Conservation (phyloP, 2,888 invertebrate species). For the Troides aeacus region DNA sequence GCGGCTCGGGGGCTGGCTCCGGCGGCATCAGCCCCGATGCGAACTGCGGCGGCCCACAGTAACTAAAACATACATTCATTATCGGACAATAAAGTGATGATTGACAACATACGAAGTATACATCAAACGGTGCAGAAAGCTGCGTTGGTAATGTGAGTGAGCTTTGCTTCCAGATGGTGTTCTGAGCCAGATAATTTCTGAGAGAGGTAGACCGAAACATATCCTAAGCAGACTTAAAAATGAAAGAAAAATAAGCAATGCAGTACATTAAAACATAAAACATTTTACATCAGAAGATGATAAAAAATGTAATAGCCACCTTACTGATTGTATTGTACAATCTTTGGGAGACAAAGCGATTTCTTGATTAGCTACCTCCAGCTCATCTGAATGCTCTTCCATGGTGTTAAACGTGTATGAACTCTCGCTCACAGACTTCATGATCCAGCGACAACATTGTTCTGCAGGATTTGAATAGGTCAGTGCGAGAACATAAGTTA, state of each 20-base stretch:
- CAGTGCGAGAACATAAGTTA: background rate
- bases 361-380: background rate
- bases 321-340: slow-evolving; percentile 8
- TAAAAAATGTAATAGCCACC: background rate
- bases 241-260: too few species aligned
- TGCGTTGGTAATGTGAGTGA: background rate
- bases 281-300: too few species aligned
- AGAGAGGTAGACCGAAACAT: too few species aligned
- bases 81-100: too few species aligned
- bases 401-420: background rate
- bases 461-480: background rate
- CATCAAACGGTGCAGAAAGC: too few species aligned
- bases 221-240: too few species aligned
- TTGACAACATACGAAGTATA: too few species aligned
- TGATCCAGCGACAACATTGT: background rate
- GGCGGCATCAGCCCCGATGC: background rate
- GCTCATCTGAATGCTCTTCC: background rate
- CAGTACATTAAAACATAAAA: too few species aligned
- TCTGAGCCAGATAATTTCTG: too few species aligned
- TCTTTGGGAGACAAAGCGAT: background rate
- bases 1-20: slow-evolving; percentile 27
- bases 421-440: slow-evolving; percentile 1
- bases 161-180: background rate
- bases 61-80: too few species aligned
- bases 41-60: too few species aligned